Percentiles rank a stretch among this genome's conserved stretches.
Evolutionary conservation across 2,888 invertebrate species (phyloP).

Genomic region (Tinea semifulvella): DNA sequence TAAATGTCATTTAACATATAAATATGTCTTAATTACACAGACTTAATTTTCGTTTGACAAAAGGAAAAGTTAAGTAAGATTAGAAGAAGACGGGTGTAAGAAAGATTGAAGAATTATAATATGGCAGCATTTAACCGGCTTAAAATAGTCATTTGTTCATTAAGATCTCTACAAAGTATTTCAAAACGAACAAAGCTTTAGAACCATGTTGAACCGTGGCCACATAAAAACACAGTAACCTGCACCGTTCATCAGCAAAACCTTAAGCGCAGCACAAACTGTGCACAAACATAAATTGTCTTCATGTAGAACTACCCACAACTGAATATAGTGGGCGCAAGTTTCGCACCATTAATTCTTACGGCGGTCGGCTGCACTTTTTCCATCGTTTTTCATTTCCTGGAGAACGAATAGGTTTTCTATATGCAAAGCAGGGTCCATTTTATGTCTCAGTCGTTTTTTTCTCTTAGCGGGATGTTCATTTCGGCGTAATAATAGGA

Average conservation of each 20-base stretch:
- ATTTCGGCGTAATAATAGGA: conserved; percentile 48
- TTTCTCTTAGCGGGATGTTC: conserved; percentile 27
- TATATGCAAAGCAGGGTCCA: conserved; percentile 19
- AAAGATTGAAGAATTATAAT: no score
- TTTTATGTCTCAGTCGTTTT: conserved; percentile 18
- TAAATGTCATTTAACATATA: no score
- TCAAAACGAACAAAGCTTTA: no score
- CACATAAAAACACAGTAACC: neutral
- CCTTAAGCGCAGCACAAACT: conserved; percentile 13
- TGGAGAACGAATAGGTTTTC: conserved; percentile 20
- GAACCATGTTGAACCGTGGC: no score
- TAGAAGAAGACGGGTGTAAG: no score
- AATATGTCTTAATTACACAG: no score
- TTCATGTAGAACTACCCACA: conserved; percentile 15
- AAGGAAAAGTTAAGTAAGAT: no score
- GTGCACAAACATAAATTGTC: conserved; percentile 17
- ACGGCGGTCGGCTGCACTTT: conserved; percentile 54
- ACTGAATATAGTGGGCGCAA: conserved; percentile 26
- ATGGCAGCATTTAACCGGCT: no score
- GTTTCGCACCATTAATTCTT: conserved; percentile 61
- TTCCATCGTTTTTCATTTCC: conserved; percentile 26
- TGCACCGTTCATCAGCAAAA: conserved; percentile 5
- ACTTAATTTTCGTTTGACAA: no score
- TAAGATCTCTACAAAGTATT: no score
- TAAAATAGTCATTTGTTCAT: no score